Base-by-base conservation (phyloP, 2,113 vertebrate genomes). In the Limnothrissa miodon region DNA sequence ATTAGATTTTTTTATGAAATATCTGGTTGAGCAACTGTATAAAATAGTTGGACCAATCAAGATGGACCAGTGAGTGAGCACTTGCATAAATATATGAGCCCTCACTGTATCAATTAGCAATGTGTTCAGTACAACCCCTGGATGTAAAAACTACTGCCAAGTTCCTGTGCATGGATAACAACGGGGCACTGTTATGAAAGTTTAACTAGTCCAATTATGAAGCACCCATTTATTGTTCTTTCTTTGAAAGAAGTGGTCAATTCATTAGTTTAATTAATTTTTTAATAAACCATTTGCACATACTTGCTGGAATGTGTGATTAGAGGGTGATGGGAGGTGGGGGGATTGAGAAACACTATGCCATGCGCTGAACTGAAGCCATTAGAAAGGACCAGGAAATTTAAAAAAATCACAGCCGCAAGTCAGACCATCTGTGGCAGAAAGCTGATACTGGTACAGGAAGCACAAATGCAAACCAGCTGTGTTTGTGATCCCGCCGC, bases 391-490 rank as follows among this genome's bases (percentile, higher is more conserved):
- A 86, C 78, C 39, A 81, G 83, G 78, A 66, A 79, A 83, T 82
- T 78, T 81, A 36, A 83, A 48, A 78, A 87, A 87, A 85, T 78
- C 70, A 82, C 33, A 44, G 78, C 78, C 29, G 66, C 82, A 79
- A 42, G 81, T 87, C 83, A 87, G 78, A 53, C n/a, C 74, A 74
- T 83, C 66, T 44, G 39, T 59, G 42, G 85, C 70, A 88, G 83
- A 81, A 88, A 87, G 81, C 78, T 45, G 51, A 84, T 86, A 83
- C 83, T 87, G 83, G 82, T 83, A 80, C 85, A 87, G 88, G 87
- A 91, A 88, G 83, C 46, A 46, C 46, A 87, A 84, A 89, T 90
- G 89, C 83, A 85, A 86, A 87, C 87, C 88, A 90, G 86, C 89
- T 89, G 88, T 90, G 83, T 86, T 89, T 89, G 86, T 87, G 84